Evolutionary conservation across 2,888 invertebrate species (phyloP), one percentile per base, ranked within the genome.

Genomic region (Mechanitis mazaeus): DNA sequence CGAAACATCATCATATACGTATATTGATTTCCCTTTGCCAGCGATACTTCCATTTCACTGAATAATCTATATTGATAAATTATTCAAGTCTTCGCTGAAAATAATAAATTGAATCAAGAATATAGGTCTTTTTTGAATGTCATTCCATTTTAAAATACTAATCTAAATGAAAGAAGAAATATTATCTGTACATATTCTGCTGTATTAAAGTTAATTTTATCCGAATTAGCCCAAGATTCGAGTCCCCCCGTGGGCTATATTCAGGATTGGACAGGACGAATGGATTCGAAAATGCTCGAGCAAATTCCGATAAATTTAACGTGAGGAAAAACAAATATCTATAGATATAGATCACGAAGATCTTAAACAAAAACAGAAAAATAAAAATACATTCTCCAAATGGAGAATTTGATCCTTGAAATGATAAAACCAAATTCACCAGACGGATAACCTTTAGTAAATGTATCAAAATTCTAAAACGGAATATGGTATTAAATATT

Each of bases 401-500:
- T 31, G 9, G 9, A 50, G 31, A 31, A 50, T 50, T 28, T 31
- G 46, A 31, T 57, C 54, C 62, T 45, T 42, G 54, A 62, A 64
- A 56, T 50, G 55, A 63, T 59, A 59, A 59, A 55, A 54, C 58
- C 60, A 57, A 61, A 56, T 50, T 45, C 58, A 35, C 64, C 58
- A 64, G 64, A 65, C 67, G 53, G 47, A 7, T 56, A 64, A 65
- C 65, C 66, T 64, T 68, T 65, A 63, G 55, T 60, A 31, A 50
- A 50, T 66, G 64, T 63, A 68, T 65, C 66, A 53, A 65, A 59
- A 46, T 60, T 64, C 60, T 58, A 60, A 70, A 69, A 66, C 35
- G 56, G 64, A 68, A 71, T 68, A 66, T 60, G 45, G 62, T 65
- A 66, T 70, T 65, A 65, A 70, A 70, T 68, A 72, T 71, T 69